Conservation (phyloP, 2,888 invertebrate species). For the Charanyca ferruginea region DNA sequence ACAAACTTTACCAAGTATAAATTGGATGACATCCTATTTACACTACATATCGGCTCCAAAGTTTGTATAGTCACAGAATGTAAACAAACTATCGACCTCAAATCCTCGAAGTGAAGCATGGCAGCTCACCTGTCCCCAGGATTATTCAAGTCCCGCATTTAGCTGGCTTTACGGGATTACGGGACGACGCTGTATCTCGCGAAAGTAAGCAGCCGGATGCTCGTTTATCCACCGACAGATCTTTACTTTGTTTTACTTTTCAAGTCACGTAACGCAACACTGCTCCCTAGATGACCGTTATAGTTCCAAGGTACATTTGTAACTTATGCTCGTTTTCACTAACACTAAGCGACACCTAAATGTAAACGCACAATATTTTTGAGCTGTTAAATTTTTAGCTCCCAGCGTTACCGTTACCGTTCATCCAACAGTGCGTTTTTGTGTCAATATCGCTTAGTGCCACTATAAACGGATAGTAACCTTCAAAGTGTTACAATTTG, state of each 20-base stretch:
- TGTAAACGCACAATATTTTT: background rate
- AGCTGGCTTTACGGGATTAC: constrained; percentile 77
- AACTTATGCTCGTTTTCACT: constrained; percentile 8
- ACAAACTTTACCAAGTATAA: constrained; percentile 37
- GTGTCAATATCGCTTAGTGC: too few species aligned
- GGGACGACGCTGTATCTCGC: constrained; percentile 65
- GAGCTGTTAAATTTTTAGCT: background rate
- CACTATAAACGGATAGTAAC: background rate
- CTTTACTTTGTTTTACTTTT: constrained; percentile 74
- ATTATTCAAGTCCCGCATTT: constrained; percentile 72
- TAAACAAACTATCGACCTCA: constrained; percentile 70
- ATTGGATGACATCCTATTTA: constrained; percentile 53
- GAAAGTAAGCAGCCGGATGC: constrained; percentile 74
- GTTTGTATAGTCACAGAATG: constrained; percentile 52
- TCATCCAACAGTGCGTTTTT: too few species aligned
- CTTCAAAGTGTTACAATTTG: constrained; percentile 17
- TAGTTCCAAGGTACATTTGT: constrained; percentile 31
- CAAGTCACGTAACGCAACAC: constrained; percentile 68
- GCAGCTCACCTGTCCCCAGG: constrained; percentile 73
- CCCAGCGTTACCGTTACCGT: background rate
- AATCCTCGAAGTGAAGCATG: constrained; percentile 66
- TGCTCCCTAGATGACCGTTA: constrained; percentile 56
- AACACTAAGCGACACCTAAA: background rate
- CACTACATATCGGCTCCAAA: constrained; percentile 35
- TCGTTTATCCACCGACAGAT: constrained; percentile 75